Base-by-base conservation (phyloP, 2,113 vertebrate species). In the Noctilio leporinus region DNA sequence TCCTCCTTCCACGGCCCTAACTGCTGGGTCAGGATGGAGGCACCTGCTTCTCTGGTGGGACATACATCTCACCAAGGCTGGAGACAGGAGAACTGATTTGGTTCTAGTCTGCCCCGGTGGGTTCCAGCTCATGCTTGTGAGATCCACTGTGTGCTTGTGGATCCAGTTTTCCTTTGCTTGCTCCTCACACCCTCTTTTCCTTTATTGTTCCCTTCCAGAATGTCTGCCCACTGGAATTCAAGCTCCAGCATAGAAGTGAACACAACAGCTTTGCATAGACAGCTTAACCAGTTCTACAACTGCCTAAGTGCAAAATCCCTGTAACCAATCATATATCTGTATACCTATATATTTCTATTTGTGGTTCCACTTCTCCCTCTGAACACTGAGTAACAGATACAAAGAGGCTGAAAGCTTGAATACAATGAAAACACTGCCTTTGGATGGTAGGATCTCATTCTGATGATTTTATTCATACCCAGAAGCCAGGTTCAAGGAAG, bases 381-480 rank as follows among this genome's bases (percentile, higher is more conserved):
- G 59, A 86, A 59, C 10, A 22, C 15, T 11, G 3, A 6, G 49
- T 51, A 33, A 86, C 8, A 82, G 45, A 70, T 11, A 84, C 11
- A 51, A 89, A 94, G 2, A 4, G 40, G 26, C 5, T 89, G 47
- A 75, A 77, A 51, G 5, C 22, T 76, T 83, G 40, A 45, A 64
- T 49, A 16, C 38, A 89, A 16, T 40, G 55, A 84, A 75, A 95
- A 69, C 20, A 49, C 38, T 78, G n/a, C 51, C 84, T 91, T 75
- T 12, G n/a, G 15, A 43, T 4, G 35, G n/a, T 26, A 65, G 77
- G 45, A 62, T 72, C 73, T 86, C 84, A n/a, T 47, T 67, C 62
- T n/a, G 20, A 73, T 55, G 57, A 87, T 75, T 83, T 83, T 96
- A 91, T 70, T 96, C 59, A 88, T 57, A 64, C 11, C 12, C 72